Base-by-base conservation (phyloP, 2,888 invertebrate species). In the Drosophila fungiperda region DNA sequence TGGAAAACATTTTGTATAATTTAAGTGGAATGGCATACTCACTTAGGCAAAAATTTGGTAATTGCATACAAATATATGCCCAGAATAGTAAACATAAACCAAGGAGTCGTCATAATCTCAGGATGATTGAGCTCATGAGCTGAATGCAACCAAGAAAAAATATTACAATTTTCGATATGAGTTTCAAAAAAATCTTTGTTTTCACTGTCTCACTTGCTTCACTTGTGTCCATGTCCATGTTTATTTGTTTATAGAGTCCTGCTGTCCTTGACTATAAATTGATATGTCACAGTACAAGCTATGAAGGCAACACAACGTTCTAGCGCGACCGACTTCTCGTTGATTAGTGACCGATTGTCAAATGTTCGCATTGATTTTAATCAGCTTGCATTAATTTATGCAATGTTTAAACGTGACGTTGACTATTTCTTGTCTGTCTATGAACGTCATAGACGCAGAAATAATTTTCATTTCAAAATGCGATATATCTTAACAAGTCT, bases 21-120 rank as follows among this genome's bases (percentile, higher is more conserved):
- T 32, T 12, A 1, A 2, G 17, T 20, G n/a, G 17, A 7, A 15
- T 17, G 26, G 33, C 7, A 45, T 36, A 83, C 91, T 86, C 68
- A 91, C 91, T 49, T 63, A 67, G 91, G 91, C 45, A 77, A 80
- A 26, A 81, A 40, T 64, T 77, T 48, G 7, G 75, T 78, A 11
- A 92, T 76, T 12, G 86, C 36, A 26, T 84, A 17, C 57, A 92
- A 76, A 79, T 93, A 93, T n/a, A 74, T 0, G 0, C 42, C 57
- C 53, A 92, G 55, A 3, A 84, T 63, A 26, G 50, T 3, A 4
- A 86, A 3, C 73, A 91, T 76, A 69, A 91, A 85, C 62, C 68
- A 60, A 6, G 90, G 84, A 38, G 80, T 67, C 15, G 64, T 3
- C 70, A 87, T 61, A n/a, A 78, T 7, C 9, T 20, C 52, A 36